phyloP scores from a whole-genome alignment of 2,113 vertebrate genomes.

The Ascaphus truei region DNA sequence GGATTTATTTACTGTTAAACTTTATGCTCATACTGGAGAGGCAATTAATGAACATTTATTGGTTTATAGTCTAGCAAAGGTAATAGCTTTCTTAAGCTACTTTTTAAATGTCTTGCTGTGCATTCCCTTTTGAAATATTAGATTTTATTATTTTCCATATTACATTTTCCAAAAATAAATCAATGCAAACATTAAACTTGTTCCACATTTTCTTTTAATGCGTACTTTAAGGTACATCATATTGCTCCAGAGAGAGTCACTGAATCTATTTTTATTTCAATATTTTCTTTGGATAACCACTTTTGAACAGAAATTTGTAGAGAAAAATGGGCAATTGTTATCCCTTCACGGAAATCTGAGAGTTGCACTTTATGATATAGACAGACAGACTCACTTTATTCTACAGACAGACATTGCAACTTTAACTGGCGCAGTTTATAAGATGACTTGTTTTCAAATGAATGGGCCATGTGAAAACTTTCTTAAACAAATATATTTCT shows the following conservation, averaged over 20 bases:
- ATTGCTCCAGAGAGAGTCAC: slow-evolving; percentile 9
- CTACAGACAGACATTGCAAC: slow-evolving; percentile 28
- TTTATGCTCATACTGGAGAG: too few relatives aligned
- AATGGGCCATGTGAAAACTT: slow-evolving; percentile 17
- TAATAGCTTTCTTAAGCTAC: background rate
- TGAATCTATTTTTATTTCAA: slow-evolving; percentile 23
- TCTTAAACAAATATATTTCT: background rate
- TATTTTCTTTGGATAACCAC: slow-evolving; percentile 12
- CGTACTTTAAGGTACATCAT: slow-evolving; percentile 26
- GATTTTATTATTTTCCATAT: slow-evolving; percentile 29
- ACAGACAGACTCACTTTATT: slow-evolving; percentile 26
- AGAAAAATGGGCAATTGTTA: slow-evolving; percentile 19
- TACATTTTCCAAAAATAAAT: slow-evolving; percentile 22
- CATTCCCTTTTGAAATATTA: background rate
- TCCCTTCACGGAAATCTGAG: slow-evolving; percentile 15
- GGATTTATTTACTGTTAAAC: too few relatives aligned
- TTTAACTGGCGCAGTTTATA: slow-evolving; percentile 5
- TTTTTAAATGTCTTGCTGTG: background rate
- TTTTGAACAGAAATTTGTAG: background rate
- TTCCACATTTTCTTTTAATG: slow-evolving; percentile 23
- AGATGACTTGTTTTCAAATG: slow-evolving; percentile 17
- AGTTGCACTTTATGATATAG: slow-evolving; percentile 19
- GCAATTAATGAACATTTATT: slow-evolving; percentile 3
- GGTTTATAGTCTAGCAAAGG: too few relatives aligned
- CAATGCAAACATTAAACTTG: slow-evolving; percentile 10